Conservation (phyloP, 2,113 vertebrate species). For the Vulpes ferrilata region DNA sequence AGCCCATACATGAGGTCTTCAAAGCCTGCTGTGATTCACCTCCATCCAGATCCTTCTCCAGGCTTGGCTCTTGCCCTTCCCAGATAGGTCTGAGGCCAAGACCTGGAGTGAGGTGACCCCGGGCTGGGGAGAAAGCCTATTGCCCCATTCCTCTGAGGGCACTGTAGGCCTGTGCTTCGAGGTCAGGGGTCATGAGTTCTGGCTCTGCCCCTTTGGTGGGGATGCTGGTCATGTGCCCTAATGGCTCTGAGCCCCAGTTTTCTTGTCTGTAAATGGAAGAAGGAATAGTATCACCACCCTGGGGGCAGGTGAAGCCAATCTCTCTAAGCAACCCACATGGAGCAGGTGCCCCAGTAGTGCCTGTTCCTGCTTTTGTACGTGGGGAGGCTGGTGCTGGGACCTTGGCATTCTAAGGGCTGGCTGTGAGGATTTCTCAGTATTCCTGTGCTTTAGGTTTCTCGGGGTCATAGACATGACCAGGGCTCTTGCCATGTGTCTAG, state of each 20-base stretch:
- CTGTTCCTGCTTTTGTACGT: neutral
- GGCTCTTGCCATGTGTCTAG: neutral
- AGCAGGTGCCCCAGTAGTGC: rapidly evolving
- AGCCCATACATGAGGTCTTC: rapidly evolving
- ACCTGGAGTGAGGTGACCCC: neutral
- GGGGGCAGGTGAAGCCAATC: neutral
- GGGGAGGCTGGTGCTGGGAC: too few species aligned
- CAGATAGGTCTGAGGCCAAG: neutral
- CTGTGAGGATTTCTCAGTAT: neutral
- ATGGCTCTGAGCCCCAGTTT: neutral
- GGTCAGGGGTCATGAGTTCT: neutral
- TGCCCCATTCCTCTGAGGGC: neutral
- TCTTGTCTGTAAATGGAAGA: neutral
- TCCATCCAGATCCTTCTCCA: neutral
- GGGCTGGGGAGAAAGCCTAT: neutral
- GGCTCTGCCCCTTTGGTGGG: neutral
- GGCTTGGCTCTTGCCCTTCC: neutral
- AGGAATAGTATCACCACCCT: neutral
- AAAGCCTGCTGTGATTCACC: neutral
- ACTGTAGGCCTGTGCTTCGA: neutral
- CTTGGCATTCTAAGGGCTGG: neutral
- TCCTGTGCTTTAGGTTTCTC: neutral
- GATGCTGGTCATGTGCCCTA: neutral
- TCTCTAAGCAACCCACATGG: neutral
- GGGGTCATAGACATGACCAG: neutral